These are phyloP conservation scores for Anolis carolinensis DNA, from an alignment of 2,113 vertebrate species.

Conservation along the genomic window DNA sequence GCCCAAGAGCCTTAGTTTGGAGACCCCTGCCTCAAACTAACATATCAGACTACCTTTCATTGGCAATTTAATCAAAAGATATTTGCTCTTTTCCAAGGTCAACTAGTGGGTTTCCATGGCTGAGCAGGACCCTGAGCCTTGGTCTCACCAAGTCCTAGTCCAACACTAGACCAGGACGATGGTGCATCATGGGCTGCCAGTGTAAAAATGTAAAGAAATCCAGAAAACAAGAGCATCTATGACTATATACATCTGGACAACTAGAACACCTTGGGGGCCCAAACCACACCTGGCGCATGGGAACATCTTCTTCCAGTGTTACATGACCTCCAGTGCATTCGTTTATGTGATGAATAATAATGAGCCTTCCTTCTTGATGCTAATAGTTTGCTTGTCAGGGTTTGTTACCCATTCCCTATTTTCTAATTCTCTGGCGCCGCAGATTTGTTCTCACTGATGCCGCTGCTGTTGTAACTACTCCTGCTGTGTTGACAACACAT, in stretches of 20 bases:
- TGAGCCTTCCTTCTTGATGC: conserved; percentile 66
- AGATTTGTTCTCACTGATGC: conserved; percentile 41
- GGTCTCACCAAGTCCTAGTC: no score
- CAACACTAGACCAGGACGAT: no score
- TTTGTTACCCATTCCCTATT: conserved; percentile 72
- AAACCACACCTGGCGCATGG: not conserved
- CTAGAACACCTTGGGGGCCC: not conserved
- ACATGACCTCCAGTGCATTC: conserved; percentile 38
- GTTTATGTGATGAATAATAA: conserved; percentile 74
- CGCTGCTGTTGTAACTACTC: conserved; percentile 61
- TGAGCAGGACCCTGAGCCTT: no score
- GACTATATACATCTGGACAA: not conserved
- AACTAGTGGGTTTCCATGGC: no score
- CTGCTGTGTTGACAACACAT: conserved; percentile 75
- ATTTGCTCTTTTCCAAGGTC: no score
- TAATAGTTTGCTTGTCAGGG: conserved; percentile 73
- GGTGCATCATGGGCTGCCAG: no score
- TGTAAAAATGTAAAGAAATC: no score
- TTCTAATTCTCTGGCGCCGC: conserved; percentile 72
- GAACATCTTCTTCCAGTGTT: conserved; percentile 36
- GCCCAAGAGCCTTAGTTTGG: no score
- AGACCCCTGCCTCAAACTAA: no score
- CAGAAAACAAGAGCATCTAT: no score
- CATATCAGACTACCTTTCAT: no score
- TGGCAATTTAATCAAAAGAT: no score